Percentiles rank a stretch among this genome's conserved stretches.
These are phyloP conservation scores for Trisateles emortualis DNA, from an alignment of 2,888 invertebrate genomes.

Conservation along the genomic window DNA sequence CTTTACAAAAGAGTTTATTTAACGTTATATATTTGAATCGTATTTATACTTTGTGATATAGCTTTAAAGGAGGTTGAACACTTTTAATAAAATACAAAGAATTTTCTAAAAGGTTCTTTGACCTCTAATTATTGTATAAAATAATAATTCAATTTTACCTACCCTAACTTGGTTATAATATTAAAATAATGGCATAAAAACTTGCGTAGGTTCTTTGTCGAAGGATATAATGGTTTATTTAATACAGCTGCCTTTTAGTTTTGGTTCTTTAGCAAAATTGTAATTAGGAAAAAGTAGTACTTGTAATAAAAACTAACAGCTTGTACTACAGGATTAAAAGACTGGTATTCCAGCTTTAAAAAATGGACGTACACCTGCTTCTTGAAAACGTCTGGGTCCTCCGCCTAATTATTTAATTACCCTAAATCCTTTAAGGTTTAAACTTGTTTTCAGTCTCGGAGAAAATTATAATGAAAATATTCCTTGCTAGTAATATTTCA, in stretches of 20 bases:
- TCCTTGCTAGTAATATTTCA: no score
- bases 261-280: slow-evolving; percentile 10
- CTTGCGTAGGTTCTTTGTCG: not conserved
- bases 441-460: not conserved
- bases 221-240: slow-evolving; percentile 17
- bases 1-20: no score
- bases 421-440: not conserved
- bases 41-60: no score
- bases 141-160: not conserved
- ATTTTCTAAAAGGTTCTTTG: no score
- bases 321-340: slow-evolving; percentile 28
- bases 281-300: slow-evolving; percentile 29
- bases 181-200: not conserved
- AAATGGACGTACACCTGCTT: slow-evolving; percentile 1
- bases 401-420: not conserved
- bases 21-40: no score
- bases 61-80: no score
- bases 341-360: slow-evolving; percentile 15
- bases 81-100: no score
- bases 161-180: not conserved
- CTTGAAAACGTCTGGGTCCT: not conserved
- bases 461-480: not conserved
- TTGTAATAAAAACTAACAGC: slow-evolving; percentile 30
- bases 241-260: slow-evolving; percentile 9
- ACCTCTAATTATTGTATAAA: not conserved